Conservation (phyloP, 2,888 invertebrate species). For the Chymomyza amoena region DNA sequence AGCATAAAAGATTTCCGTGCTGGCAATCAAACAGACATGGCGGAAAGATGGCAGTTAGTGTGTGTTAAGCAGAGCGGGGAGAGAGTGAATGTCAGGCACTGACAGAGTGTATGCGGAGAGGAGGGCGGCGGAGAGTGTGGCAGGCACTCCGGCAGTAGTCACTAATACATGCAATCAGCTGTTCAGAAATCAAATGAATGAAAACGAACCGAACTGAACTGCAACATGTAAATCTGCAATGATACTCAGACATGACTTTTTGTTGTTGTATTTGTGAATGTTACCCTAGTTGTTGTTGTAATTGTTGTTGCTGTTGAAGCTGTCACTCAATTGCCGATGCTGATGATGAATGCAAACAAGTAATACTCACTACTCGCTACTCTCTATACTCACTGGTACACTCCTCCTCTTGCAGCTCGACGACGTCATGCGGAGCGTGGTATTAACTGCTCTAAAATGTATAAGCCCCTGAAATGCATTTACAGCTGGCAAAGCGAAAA, state of each 20-base stretch:
- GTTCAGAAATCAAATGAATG: conserved; percentile 57
- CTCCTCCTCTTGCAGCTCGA: neutral
- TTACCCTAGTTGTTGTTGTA: conserved; percentile 3
- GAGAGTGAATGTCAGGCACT: conserved; percentile 11
- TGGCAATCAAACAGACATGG: conserved; percentile 50
- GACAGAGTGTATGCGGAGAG: neutral
- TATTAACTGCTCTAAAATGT: conserved; percentile 13
- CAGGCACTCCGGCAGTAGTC: conserved; percentile 32
- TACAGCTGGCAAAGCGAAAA: neutral
- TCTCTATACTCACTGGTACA: neutral
- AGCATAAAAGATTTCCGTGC: conserved; percentile 53
- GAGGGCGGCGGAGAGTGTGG: too few species aligned
- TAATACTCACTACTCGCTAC: conserved; percentile 15
- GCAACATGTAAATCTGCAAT: conserved; percentile 7
- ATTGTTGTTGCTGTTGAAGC: conserved; percentile 29
- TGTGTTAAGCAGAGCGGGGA: conserved; percentile 6
- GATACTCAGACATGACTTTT: conserved; percentile 9
- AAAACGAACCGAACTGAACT: conserved; percentile 40
- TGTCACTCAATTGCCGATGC: conserved; percentile 61
- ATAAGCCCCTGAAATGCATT: conserved; percentile 1
- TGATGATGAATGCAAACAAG: conserved; percentile 62
- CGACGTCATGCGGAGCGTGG: neutral
- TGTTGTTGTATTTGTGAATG: conserved; percentile 3
- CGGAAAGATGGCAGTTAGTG: conserved; percentile 3
- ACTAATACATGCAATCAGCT: conserved; percentile 62